Evolutionary conservation across 35 echinoderm and acorn worm species (phyloP), one percentile per base, ranked within the genome.

Genomic region (Holothuria glaberrima): DNA sequence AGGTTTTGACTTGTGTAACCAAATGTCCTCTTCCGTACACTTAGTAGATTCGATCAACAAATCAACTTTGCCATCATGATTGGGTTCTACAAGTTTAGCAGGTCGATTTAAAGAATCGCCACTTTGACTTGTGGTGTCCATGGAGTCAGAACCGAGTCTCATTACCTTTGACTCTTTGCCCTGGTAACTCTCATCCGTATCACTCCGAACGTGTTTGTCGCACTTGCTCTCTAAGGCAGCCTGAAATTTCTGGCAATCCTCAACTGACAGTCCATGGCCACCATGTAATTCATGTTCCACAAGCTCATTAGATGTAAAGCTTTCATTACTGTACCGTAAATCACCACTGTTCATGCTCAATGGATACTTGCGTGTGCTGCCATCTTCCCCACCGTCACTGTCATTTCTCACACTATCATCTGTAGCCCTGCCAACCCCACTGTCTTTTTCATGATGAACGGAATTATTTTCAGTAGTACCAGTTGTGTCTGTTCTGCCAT

Each of bases 111-210:
- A 76, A 46, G 95, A 94, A 34, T 97, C 95, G 0, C 95, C 95
- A 45, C 95, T 97, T 48, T 89, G 89, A 71, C 95, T 97, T 16
- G 92, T 97, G 14, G 95, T 97, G 61, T 97, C 95, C 95, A 97
- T 97, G 7, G 95, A 97, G 81, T 97, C 95, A 9, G 95, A 97
- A 13, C 95, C 95, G 27, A 97, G 86, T 58, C 92, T 84, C 95
- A 97, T 97, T 29, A 97, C 95, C 66, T 97, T 97, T 59, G 95
- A 93, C 76, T 97, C 95, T 75, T 97, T 97, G 12, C 95, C 95
- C 45, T 89, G 90, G 56, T 91, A 92, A 65, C 95, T 97, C 54
- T 97, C 95, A n/a, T 97, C 95, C 0, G 95, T 97, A 82, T 97
- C 95, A 86, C 95, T 97, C 22, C 95, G 76, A 59, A 97, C 86